These are phyloP conservation scores for Norana najaformis DNA, from an alignment of 2,888 invertebrate species.

Conservation along the genomic window DNA sequence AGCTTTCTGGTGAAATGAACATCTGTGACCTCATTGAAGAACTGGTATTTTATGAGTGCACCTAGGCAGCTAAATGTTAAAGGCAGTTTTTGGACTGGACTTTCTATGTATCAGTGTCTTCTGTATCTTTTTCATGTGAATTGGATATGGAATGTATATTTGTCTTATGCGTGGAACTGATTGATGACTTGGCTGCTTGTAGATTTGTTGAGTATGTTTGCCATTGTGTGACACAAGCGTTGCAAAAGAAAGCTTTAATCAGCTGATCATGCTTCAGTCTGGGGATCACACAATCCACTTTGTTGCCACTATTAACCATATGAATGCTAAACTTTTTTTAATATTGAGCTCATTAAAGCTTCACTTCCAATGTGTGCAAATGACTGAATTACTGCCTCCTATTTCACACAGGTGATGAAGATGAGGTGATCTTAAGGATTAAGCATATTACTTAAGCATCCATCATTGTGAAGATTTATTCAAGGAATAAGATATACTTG, in stretches of 20 bases:
- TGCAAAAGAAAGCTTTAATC: background rate
- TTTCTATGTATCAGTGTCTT: background rate
- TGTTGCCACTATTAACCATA: background rate
- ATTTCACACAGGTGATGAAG: background rate
- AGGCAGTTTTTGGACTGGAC: background rate
- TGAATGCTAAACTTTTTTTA: background rate
- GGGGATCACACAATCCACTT: background rate
- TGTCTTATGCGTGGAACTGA: background rate
- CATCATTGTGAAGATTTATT: no score
- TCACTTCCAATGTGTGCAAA: background rate
- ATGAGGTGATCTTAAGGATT: no score
- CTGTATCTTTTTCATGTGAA: background rate
- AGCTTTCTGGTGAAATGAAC: constrained; percentile 56
- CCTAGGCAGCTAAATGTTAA: constrained; percentile 37
- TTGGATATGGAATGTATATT: background rate
- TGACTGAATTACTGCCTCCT: background rate
- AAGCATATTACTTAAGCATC: background rate
- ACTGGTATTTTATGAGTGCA: constrained; percentile 59
- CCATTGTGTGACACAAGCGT: background rate
- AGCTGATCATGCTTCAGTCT: background rate
- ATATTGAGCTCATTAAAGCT: background rate
- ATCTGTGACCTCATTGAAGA: constrained; percentile 62
- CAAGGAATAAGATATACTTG: background rate
- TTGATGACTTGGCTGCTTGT: background rate
- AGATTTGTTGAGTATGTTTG: background rate